Evolutionary conservation across 2,888 invertebrate genomes (phyloP).

Genomic region (Eubasilissa splendida): DNA sequence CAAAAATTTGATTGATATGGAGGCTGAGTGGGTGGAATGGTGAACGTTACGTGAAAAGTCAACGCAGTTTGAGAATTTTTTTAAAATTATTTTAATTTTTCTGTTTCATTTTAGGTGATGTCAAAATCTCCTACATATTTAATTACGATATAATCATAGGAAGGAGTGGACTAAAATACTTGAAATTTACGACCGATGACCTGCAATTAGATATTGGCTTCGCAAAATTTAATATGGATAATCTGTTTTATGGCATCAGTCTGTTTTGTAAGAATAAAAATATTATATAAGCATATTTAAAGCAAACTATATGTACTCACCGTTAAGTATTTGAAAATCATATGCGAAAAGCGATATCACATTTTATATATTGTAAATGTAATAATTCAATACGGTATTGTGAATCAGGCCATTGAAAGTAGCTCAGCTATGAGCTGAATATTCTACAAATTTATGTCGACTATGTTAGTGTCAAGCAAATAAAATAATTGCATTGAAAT

Average conservation of each 20-base stretch:
- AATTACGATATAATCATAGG: conserved; percentile 41
- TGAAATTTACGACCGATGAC: conserved; percentile 30
- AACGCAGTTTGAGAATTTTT: too few species aligned
- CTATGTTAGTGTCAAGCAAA: too few species aligned
- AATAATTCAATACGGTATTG: too few species aligned
- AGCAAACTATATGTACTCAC: too few species aligned
- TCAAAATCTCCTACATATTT: conserved; percentile 43
- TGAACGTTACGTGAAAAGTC: too few species aligned
- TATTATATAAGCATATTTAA: not conserved
- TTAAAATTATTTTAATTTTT: too few species aligned
- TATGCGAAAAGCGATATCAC: not conserved
- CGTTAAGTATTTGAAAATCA: not conserved
- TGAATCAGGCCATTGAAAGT: too few species aligned
- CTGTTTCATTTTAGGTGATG: conserved; percentile 38
- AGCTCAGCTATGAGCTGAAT: too few species aligned
- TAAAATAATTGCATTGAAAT: too few species aligned
- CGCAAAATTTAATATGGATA: conserved; percentile 47
- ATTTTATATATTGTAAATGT: not conserved
- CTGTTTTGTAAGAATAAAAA: conserved; percentile 39
- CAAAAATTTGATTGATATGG: too few species aligned
- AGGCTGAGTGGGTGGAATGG: too few species aligned
- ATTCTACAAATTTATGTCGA: too few species aligned
- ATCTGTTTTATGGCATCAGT: conserved; percentile 50
- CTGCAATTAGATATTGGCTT: conserved; percentile 44
- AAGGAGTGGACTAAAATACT: conserved; percentile 38